Evolutionary conservation across 64 coral and sea anemone genomes (phyloP).

Genomic region (Porites australiensis): DNA sequence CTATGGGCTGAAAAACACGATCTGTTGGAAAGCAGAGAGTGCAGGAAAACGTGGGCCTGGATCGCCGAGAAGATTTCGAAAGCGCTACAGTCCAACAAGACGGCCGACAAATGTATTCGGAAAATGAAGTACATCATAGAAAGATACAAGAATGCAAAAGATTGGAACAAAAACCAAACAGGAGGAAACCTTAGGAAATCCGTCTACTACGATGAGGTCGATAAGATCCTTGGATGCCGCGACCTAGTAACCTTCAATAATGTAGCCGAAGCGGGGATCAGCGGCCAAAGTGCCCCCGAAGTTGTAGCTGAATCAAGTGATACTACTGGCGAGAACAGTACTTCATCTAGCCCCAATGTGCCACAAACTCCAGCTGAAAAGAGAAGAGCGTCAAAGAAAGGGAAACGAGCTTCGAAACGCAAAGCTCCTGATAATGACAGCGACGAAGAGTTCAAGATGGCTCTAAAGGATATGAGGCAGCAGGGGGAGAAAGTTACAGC

Average conservation of each 20-base stretch:
- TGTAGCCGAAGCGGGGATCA: slow-evolving; percentile 59
- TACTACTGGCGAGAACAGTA: slow-evolving; percentile 6
- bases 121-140: slow-evolving; percentile 79
- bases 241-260: slow-evolving; percentile 56
- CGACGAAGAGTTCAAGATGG: slow-evolving; percentile 1
- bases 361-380: slow-evolving; percentile 1
- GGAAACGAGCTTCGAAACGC: slow-evolving; percentile 5
- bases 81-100: slow-evolving; percentile 60
- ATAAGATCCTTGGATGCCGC: slow-evolving; percentile 66
- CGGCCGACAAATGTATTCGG: slow-evolving; percentile 57
- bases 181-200: slow-evolving; percentile 47
- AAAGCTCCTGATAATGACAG: slow-evolving; percentile 7
- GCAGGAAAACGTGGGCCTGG: slow-evolving; percentile 51
- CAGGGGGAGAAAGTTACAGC: neutral
- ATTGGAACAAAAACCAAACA: slow-evolving; percentile 76
- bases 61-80: slow-evolving; percentile 48
- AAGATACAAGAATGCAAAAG: slow-evolving; percentile 63
- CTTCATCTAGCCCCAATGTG: slow-evolving; percentile 6
- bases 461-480: neutral
- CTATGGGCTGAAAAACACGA: neutral
- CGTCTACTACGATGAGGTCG: slow-evolving; percentile 58
- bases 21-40: slow-evolving; percentile 45
- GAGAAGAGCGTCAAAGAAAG: slow-evolving; percentile 6
- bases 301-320: slow-evolving; percentile 33
- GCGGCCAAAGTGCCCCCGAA: slow-evolving; percentile 27